phyloP scores from a whole-genome alignment of 2,797 vertebrate genomes.

The Gallinago solitaria region DNA sequence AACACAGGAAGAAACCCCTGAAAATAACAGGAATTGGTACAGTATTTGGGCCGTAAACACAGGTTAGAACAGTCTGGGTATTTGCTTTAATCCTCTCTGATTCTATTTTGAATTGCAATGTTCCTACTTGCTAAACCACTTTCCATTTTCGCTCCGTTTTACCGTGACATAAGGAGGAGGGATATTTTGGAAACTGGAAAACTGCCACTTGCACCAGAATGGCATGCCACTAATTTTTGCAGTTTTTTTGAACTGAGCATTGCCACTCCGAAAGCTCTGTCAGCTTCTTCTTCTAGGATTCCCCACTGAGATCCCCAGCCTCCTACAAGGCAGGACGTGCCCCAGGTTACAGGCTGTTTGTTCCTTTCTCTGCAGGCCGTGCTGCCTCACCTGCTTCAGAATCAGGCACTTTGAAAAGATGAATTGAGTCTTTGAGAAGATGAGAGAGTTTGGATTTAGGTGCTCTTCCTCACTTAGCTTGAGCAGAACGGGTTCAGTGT shows the following conservation, averaged over 20 bases:
- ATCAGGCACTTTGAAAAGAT: neutral
- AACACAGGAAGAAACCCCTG: conserved; percentile 20
- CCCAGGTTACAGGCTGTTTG: neutral
- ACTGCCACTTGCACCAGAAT: conserved; percentile 18
- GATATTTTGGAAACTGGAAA: conserved; percentile 73
- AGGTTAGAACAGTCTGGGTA: conserved; percentile 45
- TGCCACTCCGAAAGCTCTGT: neutral
- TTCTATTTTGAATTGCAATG: conserved; percentile 73
- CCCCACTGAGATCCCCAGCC: neutral
- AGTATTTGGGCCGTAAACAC: conserved; percentile 64
- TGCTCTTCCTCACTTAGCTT: neutral
- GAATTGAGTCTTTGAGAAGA: neutral
- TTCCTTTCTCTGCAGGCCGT: neutral
- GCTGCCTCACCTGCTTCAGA: neutral
- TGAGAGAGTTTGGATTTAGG: neutral
- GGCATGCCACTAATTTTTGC: conserved; percentile 4
- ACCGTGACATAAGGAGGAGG: conserved; percentile 55
- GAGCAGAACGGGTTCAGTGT: neutral
- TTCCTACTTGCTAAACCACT: conserved; percentile 64
- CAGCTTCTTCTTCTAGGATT: neutral
- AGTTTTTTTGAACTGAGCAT: neutral
- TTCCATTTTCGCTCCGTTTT: conserved; percentile 49
- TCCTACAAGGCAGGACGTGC: neutral
- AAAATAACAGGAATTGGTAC: conserved; percentile 25
- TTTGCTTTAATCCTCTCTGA: conserved; percentile 59